Evolutionary conservation across 2,888 invertebrate species (phyloP), one percentile per base, ranked within the genome.

Genomic region (Amblyteles armatorius): DNA sequence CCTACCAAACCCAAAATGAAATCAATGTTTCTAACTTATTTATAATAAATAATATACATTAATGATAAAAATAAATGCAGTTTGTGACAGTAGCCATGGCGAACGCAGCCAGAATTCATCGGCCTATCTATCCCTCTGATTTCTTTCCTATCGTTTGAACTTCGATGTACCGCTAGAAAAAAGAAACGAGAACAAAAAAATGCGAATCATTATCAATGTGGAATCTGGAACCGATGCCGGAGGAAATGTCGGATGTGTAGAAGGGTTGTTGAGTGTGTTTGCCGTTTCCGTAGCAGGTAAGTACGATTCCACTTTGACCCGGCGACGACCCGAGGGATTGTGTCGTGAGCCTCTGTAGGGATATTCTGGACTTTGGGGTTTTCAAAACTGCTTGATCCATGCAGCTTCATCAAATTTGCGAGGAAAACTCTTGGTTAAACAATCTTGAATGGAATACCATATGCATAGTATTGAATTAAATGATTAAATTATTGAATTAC

Each of bases 21-120:
- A 91, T 92, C 92, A 92, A 93, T 93, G 93, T 93, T 93, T 93
- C 92, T 93, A 93, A 93, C 93, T 93, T 93, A 93, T 93, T 93
- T 93, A 93, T 93, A 93, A 93, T 93, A 92, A 93, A 93, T 93
- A 92, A 92, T 93, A 93, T 91, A 93, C 93, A 93, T 92, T 93
- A 93, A 92, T 93, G 93, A 93, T 91, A 91, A 92, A 91, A 92
- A 92, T 92, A 91, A 92, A 91, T 84, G 88, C 91, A 91, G 90
- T 91, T 91, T 90, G 90, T 91, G 90, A 90, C 87, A 89, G 89
- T 90, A 90, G 88, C 44, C 77, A 87, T 89, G 80, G 85, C 84
- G 84, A 82, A 67, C 79, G 60, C n/a, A 40, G 22, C 76, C 63
- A 29, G 16, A 44, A 74, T 68, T 68, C 44, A 57, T 22, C 68